Base-by-base conservation (phyloP, 2,888 invertebrate species). In the Andrena dorsata region DNA sequence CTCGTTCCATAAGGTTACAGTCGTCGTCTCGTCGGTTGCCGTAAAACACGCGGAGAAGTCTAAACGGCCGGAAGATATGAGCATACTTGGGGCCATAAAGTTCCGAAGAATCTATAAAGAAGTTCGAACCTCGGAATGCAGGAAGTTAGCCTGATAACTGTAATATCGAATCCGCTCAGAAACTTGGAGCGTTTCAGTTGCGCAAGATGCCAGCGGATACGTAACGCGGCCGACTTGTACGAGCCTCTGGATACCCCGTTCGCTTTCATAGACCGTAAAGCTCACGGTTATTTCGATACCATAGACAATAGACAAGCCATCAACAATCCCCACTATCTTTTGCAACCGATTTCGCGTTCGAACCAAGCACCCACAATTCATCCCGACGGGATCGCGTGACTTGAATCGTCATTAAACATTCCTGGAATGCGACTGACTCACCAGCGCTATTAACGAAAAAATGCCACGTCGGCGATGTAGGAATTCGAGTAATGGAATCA, bases 401-500 rank as follows among this genome's bases (percentile, higher is more conserved):
- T 61, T 32, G 23, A 16, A 16, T 41, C 41, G 53, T 7, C 41
- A 16, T 51, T 53, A 64, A 72, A 53, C 41, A 41, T 10, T 30
- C 0, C 2, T n/a, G 5, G 26, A 20, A 60, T 35, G 26, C 26
- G 49, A 68, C 7, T 0, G 16, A 26, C 28, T 41, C 26, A 41
- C 35, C 28, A 51, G 2, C 2, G 16, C 16, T 5, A 32, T 49
- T 2, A 47, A 16, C 5, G 8, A 26, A 26, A 10, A n/a, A 49
- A 61, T 49, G 47, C 30, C 16, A n/a, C 49, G 2, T 26, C 60
- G 32, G 58, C 49, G 69, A 32, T 23, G 26, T 10, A 28, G 49
- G 26, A 20, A 61, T 69, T 69, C 51, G 0, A 35, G 49, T 65
- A 69, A 76, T 79, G 49, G 64, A 76, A 79, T 79, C 41, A 51